Evolutionary conservation across 2,113 vertebrate genomes (phyloP), one percentile per base, ranked within the genome.

Genomic region (Centropristis striata): DNA sequence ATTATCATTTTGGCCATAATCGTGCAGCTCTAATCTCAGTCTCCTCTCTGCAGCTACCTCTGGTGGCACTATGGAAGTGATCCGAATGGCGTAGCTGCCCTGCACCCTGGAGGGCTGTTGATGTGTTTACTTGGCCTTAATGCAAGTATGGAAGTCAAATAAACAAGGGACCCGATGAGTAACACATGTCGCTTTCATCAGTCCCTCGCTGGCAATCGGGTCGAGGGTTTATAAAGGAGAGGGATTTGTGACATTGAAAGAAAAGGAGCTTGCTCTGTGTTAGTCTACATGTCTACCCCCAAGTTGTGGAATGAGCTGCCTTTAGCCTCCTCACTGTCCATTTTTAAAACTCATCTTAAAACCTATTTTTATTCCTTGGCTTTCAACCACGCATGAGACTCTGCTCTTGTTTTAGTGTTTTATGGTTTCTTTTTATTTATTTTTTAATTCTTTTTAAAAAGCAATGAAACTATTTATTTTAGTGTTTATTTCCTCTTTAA

Each of bases 161-260:
- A 92, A 94, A 92, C 89, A 89, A 41, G 78, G 50, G 70, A 51
- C 66, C 58, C 72, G 89, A 90, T 83, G 83, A 94, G 90, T 78
- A 95, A 94, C 93, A 94, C 93, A 93, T 92, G 90, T 89, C 59
- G 54, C 92, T 94, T 94, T 94, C 94, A 93, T 93, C 90, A 89
- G 89, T 84, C 72, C 88, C 78, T 85, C 67, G 74, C 88, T 87
- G 90, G 88, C 91, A 90, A 44, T 0, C 0, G 85, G 84, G 92
- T 94, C 84, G 85, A 79, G 86, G 18, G n/a, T 66, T 86, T 77
- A 85, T 32, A 47, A 60, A 57, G 54, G 39, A 46, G 23, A 49
- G 21, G 55, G 42, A 23, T 70, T 66, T 54, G 42, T 25, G 13
- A 79, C 41, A 42, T 39, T 73, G 78, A 60, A 53, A 71, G 57